Evolutionary conservation across 2,888 invertebrate species (phyloP), one percentile per base, ranked within the genome.

Genomic region (Onthophagus sagittarius): DNA sequence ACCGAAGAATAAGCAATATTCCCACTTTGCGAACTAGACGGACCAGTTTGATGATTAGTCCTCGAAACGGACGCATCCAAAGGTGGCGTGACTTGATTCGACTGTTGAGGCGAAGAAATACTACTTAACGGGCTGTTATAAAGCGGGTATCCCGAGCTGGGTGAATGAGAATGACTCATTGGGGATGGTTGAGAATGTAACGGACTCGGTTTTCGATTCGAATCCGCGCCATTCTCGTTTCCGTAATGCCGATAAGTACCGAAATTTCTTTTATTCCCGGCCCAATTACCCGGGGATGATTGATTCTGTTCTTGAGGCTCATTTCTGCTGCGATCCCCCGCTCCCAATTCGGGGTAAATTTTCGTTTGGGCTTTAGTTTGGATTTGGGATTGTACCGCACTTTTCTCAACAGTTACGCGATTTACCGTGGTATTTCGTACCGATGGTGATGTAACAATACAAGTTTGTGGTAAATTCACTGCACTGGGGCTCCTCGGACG

Each of bases 111-210:
- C 0, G 92, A 92, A 76, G 92, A 91, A 79, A 92, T 89, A 4
- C 92, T 90, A 81, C 92, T 91, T 91, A 93, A 91, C 15, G 94
- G 94, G 85, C 93, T 94, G 83, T 94, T 93, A 84, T 94, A 94
- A 88, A 93, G 90, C 63, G 94, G 94, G 86, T 94, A 94, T 72
- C 92, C 93, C 69, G 93, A 93, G 85, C 93, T 93, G 2, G 39
- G 39, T 53, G 39, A 53, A 79, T 92, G 91, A 32, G 91, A 92
- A 84, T 93, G 93, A 71, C 92, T 91, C 71, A 93, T 81, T 0
- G 93, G 93, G 74, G 92, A 92, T 62, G 91, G 90, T 82, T 92
- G 92, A 9, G 93, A 91, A 80, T 91, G 91, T 83, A 87, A 86
- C 76, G 88, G 93, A 84, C 93, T 93, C 39, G 91, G 91, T 79